Evolutionary conservation across 2,797 vertebrate species (phyloP).

Genomic region (Sitta carolinensis): DNA sequence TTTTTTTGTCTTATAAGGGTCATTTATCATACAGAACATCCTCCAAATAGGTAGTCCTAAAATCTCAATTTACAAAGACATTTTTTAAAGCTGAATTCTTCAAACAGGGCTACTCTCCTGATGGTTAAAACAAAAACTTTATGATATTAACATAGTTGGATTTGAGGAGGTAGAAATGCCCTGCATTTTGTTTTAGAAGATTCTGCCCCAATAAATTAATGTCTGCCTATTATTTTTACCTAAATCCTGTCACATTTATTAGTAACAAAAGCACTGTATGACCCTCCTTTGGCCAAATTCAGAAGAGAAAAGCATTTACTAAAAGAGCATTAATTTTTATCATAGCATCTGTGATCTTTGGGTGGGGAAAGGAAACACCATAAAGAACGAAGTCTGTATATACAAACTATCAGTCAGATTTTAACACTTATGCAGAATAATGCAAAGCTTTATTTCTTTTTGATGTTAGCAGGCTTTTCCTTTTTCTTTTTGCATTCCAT

Average conservation of each 20-base stretch:
- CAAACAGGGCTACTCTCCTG: conserved; percentile 21
- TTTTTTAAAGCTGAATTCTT: conserved; percentile 62
- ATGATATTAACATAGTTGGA: conserved; percentile 45
- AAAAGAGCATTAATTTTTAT: conserved; percentile 40
- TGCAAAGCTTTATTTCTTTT: conserved; percentile 56
- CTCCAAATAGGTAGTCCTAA: conserved; percentile 68
- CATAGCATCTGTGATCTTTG: conserved; percentile 31
- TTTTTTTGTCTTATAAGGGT: conserved; percentile 50
- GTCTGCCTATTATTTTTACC: neutral
- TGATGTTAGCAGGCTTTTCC: conserved; percentile 12
- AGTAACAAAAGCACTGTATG: neutral
- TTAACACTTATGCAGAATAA: conserved; percentile 53
- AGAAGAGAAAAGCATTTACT: conserved; percentile 1
- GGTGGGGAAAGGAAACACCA: conserved; percentile 40
- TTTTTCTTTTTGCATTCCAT: conserved; percentile 19
- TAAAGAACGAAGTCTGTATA: conserved; percentile 48
- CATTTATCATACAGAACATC: conserved; percentile 47
- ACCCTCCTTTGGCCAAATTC: neutral
- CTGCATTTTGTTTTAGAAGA: neutral
- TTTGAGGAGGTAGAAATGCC: neutral
- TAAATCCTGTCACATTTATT: neutral
- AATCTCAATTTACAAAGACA: conserved; percentile 66
- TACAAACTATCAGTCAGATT: conserved; percentile 60
- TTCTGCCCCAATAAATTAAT: neutral
- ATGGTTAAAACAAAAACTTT: conserved; percentile 63